A percentile compares a stretch with the other conserved stretches of the same genome.
phyloP scores from a whole-genome alignment of 53 echinoderm and acorn worm species.

The Pentamera pediparva region DNA sequence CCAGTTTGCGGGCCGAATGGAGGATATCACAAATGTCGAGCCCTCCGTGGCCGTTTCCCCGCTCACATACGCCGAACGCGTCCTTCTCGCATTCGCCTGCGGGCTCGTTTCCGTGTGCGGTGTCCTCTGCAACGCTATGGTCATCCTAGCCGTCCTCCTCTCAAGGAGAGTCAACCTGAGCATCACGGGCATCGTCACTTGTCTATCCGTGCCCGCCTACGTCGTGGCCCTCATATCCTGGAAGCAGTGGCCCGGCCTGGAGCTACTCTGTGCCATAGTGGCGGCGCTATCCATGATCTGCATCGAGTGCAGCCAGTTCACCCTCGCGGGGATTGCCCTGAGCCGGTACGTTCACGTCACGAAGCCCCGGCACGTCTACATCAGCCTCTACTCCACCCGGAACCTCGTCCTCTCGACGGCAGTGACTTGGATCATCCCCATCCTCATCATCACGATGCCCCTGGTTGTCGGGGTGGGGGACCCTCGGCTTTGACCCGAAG shows the following conservation, averaged over 20 bases:
- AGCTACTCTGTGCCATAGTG: slow-evolving; percentile 52
- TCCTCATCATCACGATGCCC: slow-evolving; percentile 43
- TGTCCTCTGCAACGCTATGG: slow-evolving; percentile 66
- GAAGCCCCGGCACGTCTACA: slow-evolving; percentile 48
- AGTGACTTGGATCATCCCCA: slow-evolving; percentile 66
- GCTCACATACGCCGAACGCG: slow-evolving; percentile 51
- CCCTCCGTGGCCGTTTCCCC: slow-evolving; percentile 2
- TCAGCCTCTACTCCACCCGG: slow-evolving; percentile 46
- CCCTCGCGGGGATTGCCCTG: slow-evolving; percentile 66
- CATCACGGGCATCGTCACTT: slow-evolving; percentile 61
- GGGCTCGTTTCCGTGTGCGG: slow-evolving; percentile 57
- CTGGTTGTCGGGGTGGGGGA: slow-evolving; percentile 54
- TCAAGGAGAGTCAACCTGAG: slow-evolving; percentile 75
- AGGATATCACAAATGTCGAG: too few species aligned
- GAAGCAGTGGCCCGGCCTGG: slow-evolving; percentile 51
- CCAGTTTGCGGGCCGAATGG: too few species aligned
- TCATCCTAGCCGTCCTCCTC: slow-evolving; percentile 61
- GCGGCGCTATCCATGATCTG: slow-evolving; percentile 67
- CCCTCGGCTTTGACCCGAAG: slow-evolving; percentile 70
- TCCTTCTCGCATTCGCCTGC: slow-evolving; percentile 47
- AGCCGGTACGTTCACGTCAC: slow-evolving; percentile 69
- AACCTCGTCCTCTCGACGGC: slow-evolving; percentile 53
- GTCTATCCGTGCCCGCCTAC: slow-evolving; percentile 63
- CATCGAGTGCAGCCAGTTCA: slow-evolving; percentile 61
- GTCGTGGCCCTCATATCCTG: slow-evolving; percentile 50